Percentiles rank a stretch among this genome's conserved stretches.
These are phyloP conservation scores for Dissostichus mawsoni DNA, from an alignment of 2,113 vertebrate species.

Conservation along the genomic window DNA sequence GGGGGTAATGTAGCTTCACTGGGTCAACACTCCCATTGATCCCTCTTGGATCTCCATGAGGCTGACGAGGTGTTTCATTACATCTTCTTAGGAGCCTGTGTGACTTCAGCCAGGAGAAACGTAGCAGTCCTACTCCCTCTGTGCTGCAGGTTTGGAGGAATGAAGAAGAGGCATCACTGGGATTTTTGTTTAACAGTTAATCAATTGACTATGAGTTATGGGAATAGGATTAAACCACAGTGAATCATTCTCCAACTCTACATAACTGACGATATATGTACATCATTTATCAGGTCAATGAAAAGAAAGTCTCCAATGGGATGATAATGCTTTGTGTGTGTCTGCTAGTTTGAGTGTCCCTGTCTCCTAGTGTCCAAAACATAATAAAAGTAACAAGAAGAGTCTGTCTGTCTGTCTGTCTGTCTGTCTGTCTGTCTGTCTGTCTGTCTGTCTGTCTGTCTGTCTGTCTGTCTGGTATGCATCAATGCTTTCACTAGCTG, in stretches of 20 bases:
- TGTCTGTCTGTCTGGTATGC: no score
- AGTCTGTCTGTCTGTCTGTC: no score
- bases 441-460: no score
- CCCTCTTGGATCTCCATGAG: slow-evolving; percentile 31
- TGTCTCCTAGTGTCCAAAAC: no score
- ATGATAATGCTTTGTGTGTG: neutral
- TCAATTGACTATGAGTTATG: neutral
- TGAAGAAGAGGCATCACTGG: slow-evolving; percentile 2
- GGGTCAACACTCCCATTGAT: slow-evolving; percentile 45
- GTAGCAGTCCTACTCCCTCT: slow-evolving; percentile 35
- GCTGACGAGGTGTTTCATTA: slow-evolving; percentile 65
- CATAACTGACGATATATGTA: neutral
- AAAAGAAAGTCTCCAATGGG: neutral
- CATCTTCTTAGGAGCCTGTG: slow-evolving; percentile 38
- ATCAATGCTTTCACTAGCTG: no score
- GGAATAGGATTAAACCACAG: neutral
- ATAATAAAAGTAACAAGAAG: no score
- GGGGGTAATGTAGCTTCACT: slow-evolving; percentile 33
- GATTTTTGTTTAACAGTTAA: no score
- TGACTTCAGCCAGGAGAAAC: slow-evolving; percentile 30
- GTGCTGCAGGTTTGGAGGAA: slow-evolving; percentile 27
- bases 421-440: no score
- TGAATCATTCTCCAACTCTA: neutral
- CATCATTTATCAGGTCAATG: no score
- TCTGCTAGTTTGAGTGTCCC: no score